phyloP scores from a whole-genome alignment of 1,140 invertebrate genomes.

The Lethocerus indicus region DNA sequence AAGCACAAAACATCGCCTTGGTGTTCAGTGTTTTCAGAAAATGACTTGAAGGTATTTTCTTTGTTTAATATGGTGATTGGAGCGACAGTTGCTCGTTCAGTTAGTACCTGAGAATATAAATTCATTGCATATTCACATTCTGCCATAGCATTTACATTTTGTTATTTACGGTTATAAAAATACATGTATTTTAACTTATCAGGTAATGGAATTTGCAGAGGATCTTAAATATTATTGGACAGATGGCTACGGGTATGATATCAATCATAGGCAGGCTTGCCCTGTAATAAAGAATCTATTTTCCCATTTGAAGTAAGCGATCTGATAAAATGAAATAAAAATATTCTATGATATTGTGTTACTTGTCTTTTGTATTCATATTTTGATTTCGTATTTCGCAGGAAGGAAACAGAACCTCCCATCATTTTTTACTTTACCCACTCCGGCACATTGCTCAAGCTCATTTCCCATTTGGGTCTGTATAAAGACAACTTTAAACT shows the following conservation, averaged over 20 bases:
- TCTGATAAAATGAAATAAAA: background rate
- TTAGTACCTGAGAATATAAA: slow-evolving; percentile 5
- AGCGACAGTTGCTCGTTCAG: slow-evolving; percentile 14
- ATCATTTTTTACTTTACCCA: slow-evolving; percentile 69
- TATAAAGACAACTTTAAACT: slow-evolving; percentile 49
- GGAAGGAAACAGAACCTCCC: slow-evolving; percentile 19
- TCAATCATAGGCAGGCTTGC: slow-evolving; percentile 63
- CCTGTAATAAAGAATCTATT: slow-evolving; percentile 55
- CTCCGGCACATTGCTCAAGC: slow-evolving; percentile 69
- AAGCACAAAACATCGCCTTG: slow-evolving; percentile 42
- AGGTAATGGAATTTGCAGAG: slow-evolving; percentile 56
- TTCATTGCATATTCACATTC: too few relatives aligned
- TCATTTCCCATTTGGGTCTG: slow-evolving; percentile 55
- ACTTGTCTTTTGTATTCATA: background rate
- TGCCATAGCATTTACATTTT: slow-evolving; percentile 3
- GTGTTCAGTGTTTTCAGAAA: slow-evolving; percentile 40
- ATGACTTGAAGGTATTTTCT: slow-evolving; percentile 33
- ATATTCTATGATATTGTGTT: too few relatives aligned
- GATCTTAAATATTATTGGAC: slow-evolving; percentile 73
- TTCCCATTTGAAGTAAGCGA: slow-evolving; percentile 43
- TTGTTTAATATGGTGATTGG: too few relatives aligned
- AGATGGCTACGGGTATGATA: slow-evolving; percentile 63
- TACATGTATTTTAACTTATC: slow-evolving; percentile 19
- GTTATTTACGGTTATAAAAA: slow-evolving; percentile 12
- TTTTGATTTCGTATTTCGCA: too few relatives aligned